phyloP scores from a whole-genome alignment of 2,888 invertebrate genomes.

The Entomobrya proxima region DNA sequence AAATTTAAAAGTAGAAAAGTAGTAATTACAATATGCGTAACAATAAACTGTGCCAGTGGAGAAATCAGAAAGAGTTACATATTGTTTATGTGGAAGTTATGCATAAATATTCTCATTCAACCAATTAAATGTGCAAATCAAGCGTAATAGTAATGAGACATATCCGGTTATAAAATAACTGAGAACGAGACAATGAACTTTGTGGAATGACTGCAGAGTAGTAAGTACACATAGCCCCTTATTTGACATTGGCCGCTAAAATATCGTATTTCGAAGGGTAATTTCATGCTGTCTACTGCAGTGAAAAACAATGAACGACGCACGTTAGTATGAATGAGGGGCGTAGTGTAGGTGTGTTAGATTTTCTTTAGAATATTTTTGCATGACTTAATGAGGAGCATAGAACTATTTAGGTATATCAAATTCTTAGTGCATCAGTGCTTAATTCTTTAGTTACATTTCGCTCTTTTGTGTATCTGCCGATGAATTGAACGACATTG shows the following conservation, averaged over 20 bases:
- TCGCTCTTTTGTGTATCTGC: background rate
- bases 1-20: constrained; percentile 17
- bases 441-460: background rate
- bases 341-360: too few species aligned
- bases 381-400: background rate
- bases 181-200: constrained; percentile 47
- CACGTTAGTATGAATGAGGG: too few species aligned
- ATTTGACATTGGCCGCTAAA: background rate
- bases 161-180: background rate
- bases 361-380: background rate
- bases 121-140: constrained; percentile 52
- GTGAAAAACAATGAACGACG: too few species aligned
- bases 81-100: background rate
- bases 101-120: constrained; percentile 2
- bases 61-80: constrained; percentile 42
- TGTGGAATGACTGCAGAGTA: background rate
- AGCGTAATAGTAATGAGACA: constrained; percentile 3
- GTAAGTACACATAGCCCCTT: background rate
- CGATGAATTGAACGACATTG: background rate
- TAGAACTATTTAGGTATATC: background rate
- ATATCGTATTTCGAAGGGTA: too few species aligned
- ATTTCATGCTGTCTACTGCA: too few species aligned
- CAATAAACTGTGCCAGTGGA: background rate
- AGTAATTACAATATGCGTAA: background rate
- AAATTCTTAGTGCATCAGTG: background rate